Evolutionary conservation across 2,888 invertebrate species (phyloP).

Genomic region (Pristionchus exspectatus): DNA sequence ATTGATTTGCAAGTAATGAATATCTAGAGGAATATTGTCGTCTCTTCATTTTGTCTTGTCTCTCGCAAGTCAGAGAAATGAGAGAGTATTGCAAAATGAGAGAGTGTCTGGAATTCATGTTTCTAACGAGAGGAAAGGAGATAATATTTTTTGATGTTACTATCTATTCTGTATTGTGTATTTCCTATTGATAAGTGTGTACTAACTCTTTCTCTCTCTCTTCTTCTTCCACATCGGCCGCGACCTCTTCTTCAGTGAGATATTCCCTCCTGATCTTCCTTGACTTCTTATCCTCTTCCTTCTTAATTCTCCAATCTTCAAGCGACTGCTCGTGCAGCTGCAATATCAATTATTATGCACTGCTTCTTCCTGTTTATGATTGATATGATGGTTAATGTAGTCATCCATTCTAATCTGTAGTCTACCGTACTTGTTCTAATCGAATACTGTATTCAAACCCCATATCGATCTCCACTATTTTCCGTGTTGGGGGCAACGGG

Average conservation of each 20-base stretch:
- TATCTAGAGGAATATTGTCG: too few species aligned
- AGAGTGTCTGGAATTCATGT: too few species aligned
- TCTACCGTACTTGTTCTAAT: not conserved
- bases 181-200: too few species aligned
- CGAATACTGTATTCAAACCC: not conserved
- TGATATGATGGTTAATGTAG: not conserved
- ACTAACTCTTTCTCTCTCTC: not conserved
- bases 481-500: not conserved
- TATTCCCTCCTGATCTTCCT: not conserved
- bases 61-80: too few species aligned
- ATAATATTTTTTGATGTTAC: too few species aligned
- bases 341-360: not conserved
- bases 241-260: not conserved
- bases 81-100: too few species aligned
- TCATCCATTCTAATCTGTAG: not conserved
- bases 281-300: not conserved
- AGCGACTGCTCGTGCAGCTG: not conserved
- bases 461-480: not conserved
- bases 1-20: too few species aligned
- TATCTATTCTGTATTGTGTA: too few species aligned
- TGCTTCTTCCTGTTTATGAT: too few species aligned
- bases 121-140: too few species aligned
- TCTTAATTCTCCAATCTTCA: not conserved
- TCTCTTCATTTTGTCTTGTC: too few species aligned
- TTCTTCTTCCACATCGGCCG: not conserved